phyloP scores from a whole-genome alignment of 1,140 invertebrate species.

The Anadara kagoshimensis region DNA sequence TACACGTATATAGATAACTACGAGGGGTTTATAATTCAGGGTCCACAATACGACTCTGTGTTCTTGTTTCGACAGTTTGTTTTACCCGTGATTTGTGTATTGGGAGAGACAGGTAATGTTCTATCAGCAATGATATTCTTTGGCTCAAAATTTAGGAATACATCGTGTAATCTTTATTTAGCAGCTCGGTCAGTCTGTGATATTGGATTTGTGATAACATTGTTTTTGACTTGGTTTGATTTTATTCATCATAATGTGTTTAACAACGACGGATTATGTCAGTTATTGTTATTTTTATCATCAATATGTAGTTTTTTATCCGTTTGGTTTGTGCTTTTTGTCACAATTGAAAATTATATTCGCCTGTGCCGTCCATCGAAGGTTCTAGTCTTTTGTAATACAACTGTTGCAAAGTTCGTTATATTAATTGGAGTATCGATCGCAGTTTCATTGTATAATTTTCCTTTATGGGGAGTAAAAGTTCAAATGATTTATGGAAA shows the following conservation, averaged over 20 bases:
- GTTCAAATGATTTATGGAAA: slow-evolving; percentile 5
- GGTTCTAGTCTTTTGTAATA: slow-evolving; percentile 32
- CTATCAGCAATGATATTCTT: slow-evolving; percentile 19
- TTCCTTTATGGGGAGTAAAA: slow-evolving; percentile 58
- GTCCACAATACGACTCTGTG: too few species aligned
- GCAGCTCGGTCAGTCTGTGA: slow-evolving; percentile 32
- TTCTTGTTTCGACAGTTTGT: too few species aligned
- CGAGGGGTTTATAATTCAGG: too few species aligned
- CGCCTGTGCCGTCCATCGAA: slow-evolving; percentile 56
- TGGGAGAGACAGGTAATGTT: slow-evolving; percentile 15
- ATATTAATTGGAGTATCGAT: slow-evolving; percentile 46
- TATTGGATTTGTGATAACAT: slow-evolving; percentile 33
- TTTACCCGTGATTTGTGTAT: slow-evolving; percentile 13
- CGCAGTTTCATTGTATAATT: slow-evolving; percentile 55
- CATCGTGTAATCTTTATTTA: slow-evolving; percentile 45
- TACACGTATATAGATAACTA: too few species aligned
- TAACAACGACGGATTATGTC: slow-evolving; percentile 49
- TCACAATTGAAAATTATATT: slow-evolving; percentile 55
- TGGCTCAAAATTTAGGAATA: slow-evolving; percentile 17
- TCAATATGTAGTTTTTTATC: slow-evolving; percentile 64
- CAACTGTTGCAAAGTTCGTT: slow-evolving; percentile 28
- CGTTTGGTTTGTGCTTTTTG: slow-evolving; percentile 65
- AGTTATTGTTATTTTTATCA: slow-evolving; percentile 58
- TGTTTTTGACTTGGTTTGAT: slow-evolving; percentile 31
- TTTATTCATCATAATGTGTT: slow-evolving; percentile 68